These are phyloP conservation scores for Anolis carolinensis DNA, from an alignment of 2,113 vertebrate species.

Conservation along the genomic window DNA sequence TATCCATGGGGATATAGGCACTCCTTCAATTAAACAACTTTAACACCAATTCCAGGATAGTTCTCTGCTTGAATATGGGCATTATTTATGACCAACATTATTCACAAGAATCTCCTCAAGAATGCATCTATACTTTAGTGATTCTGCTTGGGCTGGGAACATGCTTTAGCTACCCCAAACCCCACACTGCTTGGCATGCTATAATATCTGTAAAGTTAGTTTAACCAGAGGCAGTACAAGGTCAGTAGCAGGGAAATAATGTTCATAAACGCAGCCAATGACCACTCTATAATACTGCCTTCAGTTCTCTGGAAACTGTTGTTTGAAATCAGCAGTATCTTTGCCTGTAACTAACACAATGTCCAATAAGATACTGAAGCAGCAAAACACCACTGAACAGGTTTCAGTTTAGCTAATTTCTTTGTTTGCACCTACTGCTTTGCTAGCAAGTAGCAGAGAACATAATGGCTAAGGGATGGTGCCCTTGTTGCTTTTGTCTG, in stretches of 20 bases:
- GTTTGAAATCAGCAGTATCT: background rate
- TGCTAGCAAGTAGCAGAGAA: background rate
- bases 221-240: background rate
- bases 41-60: background rate
- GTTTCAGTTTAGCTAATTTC: background rate
- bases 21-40: background rate
- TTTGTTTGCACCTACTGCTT: background rate
- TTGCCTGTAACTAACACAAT: background rate
- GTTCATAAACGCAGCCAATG: background rate
- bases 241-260: no score
- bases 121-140: no score
- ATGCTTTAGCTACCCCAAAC: background rate
- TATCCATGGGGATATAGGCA: background rate
- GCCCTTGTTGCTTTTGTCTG: background rate
- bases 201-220: background rate
- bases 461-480: background rate
- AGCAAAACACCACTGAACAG: background rate
- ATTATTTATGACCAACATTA: background rate
- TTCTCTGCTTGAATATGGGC: background rate
- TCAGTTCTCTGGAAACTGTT: background rate
- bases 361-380: background rate
- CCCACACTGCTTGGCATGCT: background rate
- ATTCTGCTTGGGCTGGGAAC: background rate
- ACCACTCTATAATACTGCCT: background rate
- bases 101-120: no score